Percentiles rank a stretch among this genome's conserved stretches.
Evolutionary conservation across 2,797 vertebrate species (phyloP).

Genomic region (Micrastur ruficollis): DNA sequence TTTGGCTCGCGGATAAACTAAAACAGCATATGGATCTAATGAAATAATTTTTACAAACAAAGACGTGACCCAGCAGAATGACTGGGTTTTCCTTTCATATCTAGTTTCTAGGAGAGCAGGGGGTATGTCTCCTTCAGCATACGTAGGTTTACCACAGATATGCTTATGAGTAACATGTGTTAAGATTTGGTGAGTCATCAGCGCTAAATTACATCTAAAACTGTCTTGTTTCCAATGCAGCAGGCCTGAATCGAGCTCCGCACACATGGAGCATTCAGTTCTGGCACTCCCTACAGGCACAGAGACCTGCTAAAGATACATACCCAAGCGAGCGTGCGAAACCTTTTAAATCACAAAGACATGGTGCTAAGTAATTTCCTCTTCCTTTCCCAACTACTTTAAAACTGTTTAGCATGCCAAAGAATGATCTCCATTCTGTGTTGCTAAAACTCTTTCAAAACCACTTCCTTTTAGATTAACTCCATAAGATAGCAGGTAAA

Average conservation of each 20-base stretch:
- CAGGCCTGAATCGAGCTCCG: not conserved
- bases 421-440: not conserved
- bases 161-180: constrained; percentile 9
- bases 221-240: not conserved
- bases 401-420: not conserved
- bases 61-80: not conserved
- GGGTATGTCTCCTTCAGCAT: not conserved
- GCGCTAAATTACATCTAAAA: not conserved
- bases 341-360: not conserved
- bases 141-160: not conserved
- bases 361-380: not conserved
- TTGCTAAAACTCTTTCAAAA: not conserved
- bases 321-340: fast-evolving
- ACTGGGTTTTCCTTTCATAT: not conserved
- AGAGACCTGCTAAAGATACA: not conserved
- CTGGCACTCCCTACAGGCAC: not conserved
- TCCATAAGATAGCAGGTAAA: not conserved
- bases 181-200: not conserved
- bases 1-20: not conserved
- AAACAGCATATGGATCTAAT: not conserved
- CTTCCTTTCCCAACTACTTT: not conserved
- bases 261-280: not conserved
- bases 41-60: not conserved
- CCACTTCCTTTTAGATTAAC: not conserved
- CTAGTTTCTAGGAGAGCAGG: not conserved